A percentile compares a stretch with the other conserved stretches of the same genome.
These are phyloP conservation scores for Sinodicranocentrus sp. DNA, from an alignment of 2,888 invertebrate species.

Conservation along the genomic window DNA sequence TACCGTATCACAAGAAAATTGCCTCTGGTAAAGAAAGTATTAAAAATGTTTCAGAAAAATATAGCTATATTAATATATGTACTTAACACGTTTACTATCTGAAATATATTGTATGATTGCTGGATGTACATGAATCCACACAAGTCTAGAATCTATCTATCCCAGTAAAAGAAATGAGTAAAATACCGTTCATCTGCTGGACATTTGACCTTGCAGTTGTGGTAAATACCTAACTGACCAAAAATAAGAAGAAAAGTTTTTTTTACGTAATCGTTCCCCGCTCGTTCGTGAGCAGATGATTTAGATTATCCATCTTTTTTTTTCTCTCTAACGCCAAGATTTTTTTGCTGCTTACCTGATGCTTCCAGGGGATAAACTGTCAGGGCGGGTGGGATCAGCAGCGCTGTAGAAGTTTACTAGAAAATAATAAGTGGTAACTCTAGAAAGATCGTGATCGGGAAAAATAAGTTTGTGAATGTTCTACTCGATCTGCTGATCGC, in stretches of 20 bases:
- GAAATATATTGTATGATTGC: background rate
- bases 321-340: no score
- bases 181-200: background rate
- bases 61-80: background rate
- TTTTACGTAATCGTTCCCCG: background rate
- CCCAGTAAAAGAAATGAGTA: background rate
- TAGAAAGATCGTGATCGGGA: slow-evolving; percentile 15
- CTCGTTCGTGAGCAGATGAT: background rate
- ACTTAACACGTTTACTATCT: background rate
- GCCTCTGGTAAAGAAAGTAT: no score
- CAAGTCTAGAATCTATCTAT: background rate
- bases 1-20: no score
- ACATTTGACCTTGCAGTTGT: background rate
- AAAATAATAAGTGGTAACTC: background rate
- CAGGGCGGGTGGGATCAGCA: no score
- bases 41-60: no score
- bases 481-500: slow-evolving; percentile 10
- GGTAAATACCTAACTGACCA: background rate
- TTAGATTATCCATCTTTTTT: background rate
- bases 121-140: no score
- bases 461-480: slow-evolving; percentile 9
- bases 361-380: background rate
- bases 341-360: slow-evolving; percentile 9
- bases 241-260: background rate
- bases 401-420: background rate